These are phyloP conservation scores for Dromiciops gliroides DNA, from an alignment of 2,113 vertebrate genomes.

Conservation along the genomic window DNA sequence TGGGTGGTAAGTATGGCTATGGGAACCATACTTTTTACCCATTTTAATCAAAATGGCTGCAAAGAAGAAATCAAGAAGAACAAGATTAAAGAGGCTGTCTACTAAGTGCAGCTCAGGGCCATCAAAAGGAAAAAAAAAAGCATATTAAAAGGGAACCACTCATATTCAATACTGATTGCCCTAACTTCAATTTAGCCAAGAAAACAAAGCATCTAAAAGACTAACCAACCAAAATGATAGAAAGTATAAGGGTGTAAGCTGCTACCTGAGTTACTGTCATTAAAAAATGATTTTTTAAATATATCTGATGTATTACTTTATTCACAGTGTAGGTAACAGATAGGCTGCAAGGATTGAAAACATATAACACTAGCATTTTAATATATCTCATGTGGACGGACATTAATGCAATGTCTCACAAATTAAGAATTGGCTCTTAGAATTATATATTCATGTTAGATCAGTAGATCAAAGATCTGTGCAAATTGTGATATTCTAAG, in stretches of 20 bases:
- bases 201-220: conserved; percentile 31
- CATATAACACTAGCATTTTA: background rate
- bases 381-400: background rate
- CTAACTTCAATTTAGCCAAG: background rate
- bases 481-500: background rate
- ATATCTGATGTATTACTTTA: background rate
- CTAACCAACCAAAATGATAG: background rate
- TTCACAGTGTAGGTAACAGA: background rate
- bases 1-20: conserved; percentile 48
- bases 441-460: background rate
- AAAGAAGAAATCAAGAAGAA: conserved; percentile 57
- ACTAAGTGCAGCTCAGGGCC: conserved; percentile 3
- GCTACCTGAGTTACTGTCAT: background rate
- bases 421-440: background rate
- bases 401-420: background rate
- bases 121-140: conserved; percentile 48
- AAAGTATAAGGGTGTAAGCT: background rate
- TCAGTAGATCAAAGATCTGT: background rate
- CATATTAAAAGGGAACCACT: background rate
- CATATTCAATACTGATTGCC: conserved; percentile 16
- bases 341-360: background rate
- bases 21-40: conserved; percentile 58
- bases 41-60: conserved; percentile 62
- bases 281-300: background rate
- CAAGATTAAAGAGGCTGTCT: conserved; percentile 10